Base-by-base conservation (phyloP, 2,113 vertebrate genomes). In the Vulpes lagopus region DNA sequence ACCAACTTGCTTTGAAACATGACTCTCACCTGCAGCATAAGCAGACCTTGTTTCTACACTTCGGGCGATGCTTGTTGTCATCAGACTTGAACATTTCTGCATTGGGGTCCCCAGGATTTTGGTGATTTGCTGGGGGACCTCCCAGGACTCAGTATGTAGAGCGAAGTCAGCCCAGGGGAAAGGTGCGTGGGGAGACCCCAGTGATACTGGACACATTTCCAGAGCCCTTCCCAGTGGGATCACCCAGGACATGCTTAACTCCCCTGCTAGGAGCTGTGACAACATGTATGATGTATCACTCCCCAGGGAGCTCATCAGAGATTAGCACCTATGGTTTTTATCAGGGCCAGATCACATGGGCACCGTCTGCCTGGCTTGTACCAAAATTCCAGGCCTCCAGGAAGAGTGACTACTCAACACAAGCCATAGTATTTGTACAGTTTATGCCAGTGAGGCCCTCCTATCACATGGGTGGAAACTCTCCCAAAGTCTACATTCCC, bases 331-430 rank as follows among this genome's bases (percentile, higher is more conserved):
- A 55, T 2, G 17, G 43, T 30, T 30, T 51, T 55, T 30, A 20
- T 20, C 2, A 5, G 51, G 76, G 10, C 16, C 30, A 2, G 0
- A 10, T 11, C 10, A n/a, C 2, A 5, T 20, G 51, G 51, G 51
- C 51, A 17, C 17, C 51, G 51, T 32, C 51, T 11, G 17, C 51
- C 76, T 79, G 51, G 76, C 30, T 30, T 2, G 14, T 30, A 78
- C 51, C 17, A 51, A 53, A 32, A 79, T 53, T n/a, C 76, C 17
- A 53, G 51, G 7, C 2, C 17, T 16, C 76, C 27, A 20, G 76
- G 30, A 4, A 79, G 76, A 55, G 51, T 4, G 5, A 30, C 15
- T 19, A 2, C 20, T 27, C 16, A 1, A 30, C 30, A 79, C 49
- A 30, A 79, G 49, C 49, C 49, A 19, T 17, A 19, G 76, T 53